A percentile compares a stretch with the other conserved stretches of the same genome.
Evolutionary conservation across 1,140 invertebrate genomes (phyloP).

Genomic region (Gonatopus flavifemur): DNA sequence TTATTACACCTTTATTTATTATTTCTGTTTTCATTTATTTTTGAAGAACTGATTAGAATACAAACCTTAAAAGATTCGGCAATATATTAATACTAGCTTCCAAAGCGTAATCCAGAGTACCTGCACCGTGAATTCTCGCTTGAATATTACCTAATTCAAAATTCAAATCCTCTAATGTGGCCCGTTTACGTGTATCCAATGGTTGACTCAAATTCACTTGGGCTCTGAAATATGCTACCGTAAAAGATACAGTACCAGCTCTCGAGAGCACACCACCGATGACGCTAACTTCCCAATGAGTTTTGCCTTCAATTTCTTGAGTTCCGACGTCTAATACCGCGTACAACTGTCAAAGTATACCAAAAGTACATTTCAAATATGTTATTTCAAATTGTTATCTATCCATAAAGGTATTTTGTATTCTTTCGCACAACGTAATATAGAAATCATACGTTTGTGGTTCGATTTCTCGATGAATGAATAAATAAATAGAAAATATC

Average conservation of each 20-base stretch:
- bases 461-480: no score
- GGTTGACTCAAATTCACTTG: conserved; percentile 71
- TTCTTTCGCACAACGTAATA: not conserved
- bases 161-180: conserved; percentile 71
- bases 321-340: conserved; percentile 74
- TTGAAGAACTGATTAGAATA: no score
- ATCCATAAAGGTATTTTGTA: no score
- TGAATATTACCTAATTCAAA: conserved; percentile 83
- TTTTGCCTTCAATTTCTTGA: conserved; percentile 72
- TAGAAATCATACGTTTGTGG: no score
- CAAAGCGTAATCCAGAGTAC: conserved; percentile 77
- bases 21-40: no score
- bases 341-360: conserved; percentile 46
- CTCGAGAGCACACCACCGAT: conserved; percentile 68
- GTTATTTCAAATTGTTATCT: no score
- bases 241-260: conserved; percentile 73
- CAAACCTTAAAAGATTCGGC: conserved; percentile 72
- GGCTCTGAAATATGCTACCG: conserved; percentile 73
- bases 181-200: conserved; percentile 72
- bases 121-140: conserved; percentile 69
- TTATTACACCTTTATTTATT: no score
- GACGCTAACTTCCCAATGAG: conserved; percentile 75
- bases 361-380: not conserved
- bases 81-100: conserved; percentile 77
- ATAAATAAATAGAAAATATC: no score